Evolutionary conservation across 2,888 invertebrate genomes (phyloP).

Genomic region (Epiblema foenella): DNA sequence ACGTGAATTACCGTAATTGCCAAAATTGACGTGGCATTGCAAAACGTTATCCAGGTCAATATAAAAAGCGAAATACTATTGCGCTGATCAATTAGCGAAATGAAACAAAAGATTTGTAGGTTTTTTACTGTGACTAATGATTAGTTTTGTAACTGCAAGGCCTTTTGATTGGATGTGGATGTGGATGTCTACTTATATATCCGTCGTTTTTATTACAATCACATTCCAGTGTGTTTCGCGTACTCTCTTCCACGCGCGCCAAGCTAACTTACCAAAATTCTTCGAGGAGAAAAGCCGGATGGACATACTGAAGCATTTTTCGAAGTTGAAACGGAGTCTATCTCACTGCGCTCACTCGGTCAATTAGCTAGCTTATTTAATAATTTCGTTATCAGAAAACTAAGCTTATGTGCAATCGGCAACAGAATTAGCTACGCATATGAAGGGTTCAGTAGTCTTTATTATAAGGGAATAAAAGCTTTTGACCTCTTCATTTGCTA

Average conservation of each 20-base stretch:
- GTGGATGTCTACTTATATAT: neutral
- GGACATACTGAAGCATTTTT: too few relatives aligned
- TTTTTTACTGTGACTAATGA: conserved; percentile 37
- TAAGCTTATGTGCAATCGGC: neutral
- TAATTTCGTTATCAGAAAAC: neutral
- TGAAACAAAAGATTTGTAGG: conserved; percentile 37
- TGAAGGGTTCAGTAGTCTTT: too few relatives aligned
- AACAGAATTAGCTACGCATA: too few relatives aligned
- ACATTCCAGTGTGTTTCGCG: neutral
- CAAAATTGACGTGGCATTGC: conserved; percentile 13
- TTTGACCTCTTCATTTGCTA: too few relatives aligned
- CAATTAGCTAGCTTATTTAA: neutral
- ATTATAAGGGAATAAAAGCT: too few relatives aligned
- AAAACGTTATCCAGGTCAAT: conserved; percentile 32
- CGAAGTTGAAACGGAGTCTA: too few relatives aligned
- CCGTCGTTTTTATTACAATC: neutral
- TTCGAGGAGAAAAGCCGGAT: neutral
- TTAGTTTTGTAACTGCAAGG: conserved; percentile 36
- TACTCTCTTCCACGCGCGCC: neutral
- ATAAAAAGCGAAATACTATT: conserved; percentile 29
- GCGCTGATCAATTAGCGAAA: conserved; percentile 32
- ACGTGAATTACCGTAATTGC: conserved; percentile 7
- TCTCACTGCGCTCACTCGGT: too few relatives aligned
- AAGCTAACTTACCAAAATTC: neutral
- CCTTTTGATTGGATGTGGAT: conserved; percentile 6